Conservation (phyloP, 2,113 vertebrate genomes). For the Sminthopsis crassicaudata region DNA sequence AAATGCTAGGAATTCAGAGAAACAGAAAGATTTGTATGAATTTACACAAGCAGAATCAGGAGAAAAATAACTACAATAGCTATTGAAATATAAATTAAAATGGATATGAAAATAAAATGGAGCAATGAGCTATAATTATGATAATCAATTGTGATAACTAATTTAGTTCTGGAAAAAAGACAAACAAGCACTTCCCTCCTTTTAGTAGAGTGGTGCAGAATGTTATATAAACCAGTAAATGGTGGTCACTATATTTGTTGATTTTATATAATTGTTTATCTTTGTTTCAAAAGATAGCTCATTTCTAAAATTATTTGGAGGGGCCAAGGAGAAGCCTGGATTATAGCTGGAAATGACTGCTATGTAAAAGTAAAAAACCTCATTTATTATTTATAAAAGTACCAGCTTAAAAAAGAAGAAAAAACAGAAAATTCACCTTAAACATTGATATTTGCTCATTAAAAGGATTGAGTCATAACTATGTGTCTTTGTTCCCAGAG, state of each 20-base stretch:
- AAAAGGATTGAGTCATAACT: not conserved
- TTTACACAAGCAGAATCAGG: not conserved
- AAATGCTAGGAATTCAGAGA: not conserved
- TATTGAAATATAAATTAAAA: not conserved
- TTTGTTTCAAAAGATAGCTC: not conserved
- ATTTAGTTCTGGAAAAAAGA: not conserved
- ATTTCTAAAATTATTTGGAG: not conserved
- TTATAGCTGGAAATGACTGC: not conserved
- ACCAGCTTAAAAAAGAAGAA: not conserved
- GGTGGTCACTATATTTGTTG: not conserved
- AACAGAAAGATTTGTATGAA: not conserved
- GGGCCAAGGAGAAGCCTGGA: not conserved
- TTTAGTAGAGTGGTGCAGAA: not conserved
- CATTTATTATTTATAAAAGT: not conserved
- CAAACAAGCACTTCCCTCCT: not conserved
- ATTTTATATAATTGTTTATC: not conserved
- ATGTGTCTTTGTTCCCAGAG: not conserved
- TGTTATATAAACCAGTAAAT: not conserved
- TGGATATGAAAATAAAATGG: not conserved
- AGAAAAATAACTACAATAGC: not conserved
- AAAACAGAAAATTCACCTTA: not conserved
- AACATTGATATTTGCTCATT: conserved; percentile 34
- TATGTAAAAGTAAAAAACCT: not conserved
- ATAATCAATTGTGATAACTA: not conserved
- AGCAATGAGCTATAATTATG: not conserved